Evolutionary conservation across 2,113 vertebrate species (phyloP), one percentile per base, ranked within the genome.

Genomic region (Xenopus laevis): DNA sequence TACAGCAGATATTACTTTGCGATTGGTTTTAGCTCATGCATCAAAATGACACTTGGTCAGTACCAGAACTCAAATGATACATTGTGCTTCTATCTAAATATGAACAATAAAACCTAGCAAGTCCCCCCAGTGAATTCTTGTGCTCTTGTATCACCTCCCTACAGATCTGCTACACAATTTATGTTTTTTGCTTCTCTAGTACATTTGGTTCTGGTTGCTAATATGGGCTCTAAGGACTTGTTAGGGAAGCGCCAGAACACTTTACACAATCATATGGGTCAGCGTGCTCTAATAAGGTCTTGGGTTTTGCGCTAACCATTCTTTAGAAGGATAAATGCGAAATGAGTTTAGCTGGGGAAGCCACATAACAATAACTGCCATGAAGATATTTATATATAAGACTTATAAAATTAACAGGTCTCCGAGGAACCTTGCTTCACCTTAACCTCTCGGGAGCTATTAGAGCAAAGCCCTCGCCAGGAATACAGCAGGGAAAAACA

Each of bases 41-140:
- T 86, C 84, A 84, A 86, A 81, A 81, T 87, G 86, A 88, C 87
- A 89, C 84, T 84, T 85, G 87, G 86, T 90, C 90, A 86, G 88
- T 88, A 88, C 89, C 88, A 90, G 89, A 89, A 86, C 87, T 89
- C 84, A 84, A 86, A 82, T 78, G 81, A 86, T 87, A 85, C 85
- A 89, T 91, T 91, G 89, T 91, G 87, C 86, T 84, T 86, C 88
- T 84, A 88, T 89, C 87, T 90, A 87, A 89, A 89, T 88, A 88
- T 88, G 88, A 90, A 83, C 85, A 85, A 85, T 80, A 85, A 86
- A 82, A 73, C 76, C 77, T 79, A 75, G 71, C 62, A 55, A 87
- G 82, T 83, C 73, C 79, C 23, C 82, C 81, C 17, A 4, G 86
- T 85, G 83, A 83, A 79, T 82, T 79, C 82, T 84, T 83, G 83